Percentiles rank a stretch among this genome's conserved stretches.
Conservation (phyloP, 1,140 invertebrate genomes). For the Nasonia giraulti region DNA sequence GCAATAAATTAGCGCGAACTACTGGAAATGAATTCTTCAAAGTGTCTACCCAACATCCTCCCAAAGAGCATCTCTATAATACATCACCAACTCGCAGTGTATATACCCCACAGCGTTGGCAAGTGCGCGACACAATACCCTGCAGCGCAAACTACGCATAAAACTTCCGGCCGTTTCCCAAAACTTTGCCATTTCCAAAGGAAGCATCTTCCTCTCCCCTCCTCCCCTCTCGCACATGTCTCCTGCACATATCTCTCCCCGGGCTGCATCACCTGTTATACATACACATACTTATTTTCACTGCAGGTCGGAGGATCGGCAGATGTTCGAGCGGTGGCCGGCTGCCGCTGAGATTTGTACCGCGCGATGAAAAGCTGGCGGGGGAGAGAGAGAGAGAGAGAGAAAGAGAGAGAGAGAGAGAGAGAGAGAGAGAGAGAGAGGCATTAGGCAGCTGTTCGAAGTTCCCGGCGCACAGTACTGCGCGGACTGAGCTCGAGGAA, state of each 20-base stretch:
- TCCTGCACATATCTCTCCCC: no score
- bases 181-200: background rate
- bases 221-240: background rate
- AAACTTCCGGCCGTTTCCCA: background rate
- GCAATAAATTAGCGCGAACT: no score
- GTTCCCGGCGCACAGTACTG: background rate
- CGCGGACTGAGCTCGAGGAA: background rate
- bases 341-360: background rate
- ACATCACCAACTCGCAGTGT: no score
- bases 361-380: no score
- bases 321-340: constrained; percentile 9
- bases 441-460: constrained; percentile 22
- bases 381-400: background rate
- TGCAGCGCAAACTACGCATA: background rate
- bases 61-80: no score
- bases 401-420: background rate
- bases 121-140: no score
- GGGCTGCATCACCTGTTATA: background rate
- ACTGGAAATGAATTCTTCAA: no score
- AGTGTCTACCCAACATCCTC: no score
- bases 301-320: background rate
- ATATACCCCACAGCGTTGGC: no score
- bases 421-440: background rate
- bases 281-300: background rate
- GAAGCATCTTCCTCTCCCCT: background rate